Evolutionary conservation across 2,797 vertebrate genomes (phyloP), one percentile per base, ranked within the genome.

Genomic region (Gadopsis marmoratus): DNA sequence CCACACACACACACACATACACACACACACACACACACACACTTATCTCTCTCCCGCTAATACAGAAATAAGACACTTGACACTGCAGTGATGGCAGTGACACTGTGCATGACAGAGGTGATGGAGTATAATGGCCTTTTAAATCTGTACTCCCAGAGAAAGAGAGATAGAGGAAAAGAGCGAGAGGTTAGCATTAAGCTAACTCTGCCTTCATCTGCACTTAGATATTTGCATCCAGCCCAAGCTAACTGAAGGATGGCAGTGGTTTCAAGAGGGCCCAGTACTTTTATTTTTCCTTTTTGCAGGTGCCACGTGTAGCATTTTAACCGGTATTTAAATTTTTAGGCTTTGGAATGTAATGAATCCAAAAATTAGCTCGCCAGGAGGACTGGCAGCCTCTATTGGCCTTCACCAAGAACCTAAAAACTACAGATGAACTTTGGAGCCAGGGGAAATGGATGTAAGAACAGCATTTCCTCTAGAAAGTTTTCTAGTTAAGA

Each of bases 121-220:
- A 96, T 96, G 95, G 94, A 94, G 94, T 96, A 96, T 97, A 97
- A 97, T 97, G 96, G 96, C 96, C 97, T 97, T 97, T 97, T 96
- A 96, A 97, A 97, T 97, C 96, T 97, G 95, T 92, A 94, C 94
- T 95, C 90, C 87, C 87, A 90, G 83, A 95, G 81, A 84, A 74
- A 94, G 92, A 95, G 92, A 94, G 71, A 84, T 47, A 60, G 82
- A 71, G 80, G 59, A 37, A 96, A 94, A 96, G 91, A 94, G 95
- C 70, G 71, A 66, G 48, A 58, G 96, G 96, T 98, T 96, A 97
- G 93, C 76, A 71, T 85, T 63, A 73, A 84, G 66, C 83, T 85
- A 81, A 81, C 74, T 80, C 71, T 79, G 85, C 83, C 85, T 91
- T 91, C 78, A 87, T 86, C 79, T 68, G 59, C 74, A 85, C 63